Percentiles rank a stretch among this genome's conserved stretches.
phyloP scores from a whole-genome alignment of 2,797 vertebrate genomes.

The Macroramphosus scolopax region DNA sequence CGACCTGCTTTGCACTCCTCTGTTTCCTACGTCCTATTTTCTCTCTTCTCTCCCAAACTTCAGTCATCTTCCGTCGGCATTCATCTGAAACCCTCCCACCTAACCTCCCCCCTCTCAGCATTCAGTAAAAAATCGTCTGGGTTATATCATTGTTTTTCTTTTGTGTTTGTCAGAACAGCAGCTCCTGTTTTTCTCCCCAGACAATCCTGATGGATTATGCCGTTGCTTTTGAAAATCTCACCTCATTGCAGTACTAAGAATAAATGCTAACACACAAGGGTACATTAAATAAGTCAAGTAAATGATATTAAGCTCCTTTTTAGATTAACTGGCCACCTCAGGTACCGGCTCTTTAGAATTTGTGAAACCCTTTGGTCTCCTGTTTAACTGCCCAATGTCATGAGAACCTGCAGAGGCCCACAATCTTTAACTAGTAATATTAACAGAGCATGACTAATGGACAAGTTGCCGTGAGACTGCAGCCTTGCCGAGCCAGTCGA shows the following conservation, averaged over 20 bases:
- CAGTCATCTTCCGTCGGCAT: conserved; percentile 1
- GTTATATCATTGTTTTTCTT: too few species aligned
- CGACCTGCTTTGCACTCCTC: conserved; percentile 20
- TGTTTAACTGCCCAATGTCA: too few species aligned
- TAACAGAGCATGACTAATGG: conserved; percentile 44
- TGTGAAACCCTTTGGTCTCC: too few species aligned
- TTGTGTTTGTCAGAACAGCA: conserved; percentile 6
- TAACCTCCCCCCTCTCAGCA: neutral
- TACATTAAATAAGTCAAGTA: too few species aligned
- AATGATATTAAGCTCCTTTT: too few species aligned
- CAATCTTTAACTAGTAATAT: conserved; percentile 40
- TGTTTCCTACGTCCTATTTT: conserved; percentile 7
- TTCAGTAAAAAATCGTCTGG: too few species aligned
- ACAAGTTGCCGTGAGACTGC: conserved; percentile 16
- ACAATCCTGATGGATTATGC: conserved; percentile 9
- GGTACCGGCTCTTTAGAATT: neutral
- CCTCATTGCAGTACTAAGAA: too few species aligned
- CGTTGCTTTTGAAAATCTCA: conserved; percentile 4
- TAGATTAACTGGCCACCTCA: neutral
- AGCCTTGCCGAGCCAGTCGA: conserved; percentile 12
- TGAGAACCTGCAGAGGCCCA: neutral
- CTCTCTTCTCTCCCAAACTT: conserved; percentile 19
- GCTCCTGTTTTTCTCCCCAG: neutral
- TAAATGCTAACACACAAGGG: too few species aligned
- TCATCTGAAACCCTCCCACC: conserved; percentile 1